Base-by-base conservation (phyloP, 2,888 invertebrate genomes). In the Ichneumon xanthorius region DNA sequence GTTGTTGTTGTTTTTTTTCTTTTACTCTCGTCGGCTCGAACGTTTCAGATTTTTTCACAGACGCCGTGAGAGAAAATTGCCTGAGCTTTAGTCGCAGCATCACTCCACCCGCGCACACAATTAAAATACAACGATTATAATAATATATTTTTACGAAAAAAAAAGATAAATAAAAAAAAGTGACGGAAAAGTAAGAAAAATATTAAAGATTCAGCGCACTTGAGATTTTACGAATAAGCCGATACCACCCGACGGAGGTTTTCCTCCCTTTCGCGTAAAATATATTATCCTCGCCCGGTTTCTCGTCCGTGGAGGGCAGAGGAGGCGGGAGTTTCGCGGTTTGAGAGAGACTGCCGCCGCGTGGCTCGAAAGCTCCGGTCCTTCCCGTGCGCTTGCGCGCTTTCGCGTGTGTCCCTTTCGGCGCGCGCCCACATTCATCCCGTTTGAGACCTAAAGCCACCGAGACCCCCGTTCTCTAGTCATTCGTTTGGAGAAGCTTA, bases 271-370 rank as follows among this genome's bases (percentile, higher is more conserved):
- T 58, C 22, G 72, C 72, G 81, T 45, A 16, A 75, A 70, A 75
- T 63, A 33, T 63, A 63, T 33, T 30, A 73, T 70, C 55, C 78
- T 81, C 65, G 81, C 80, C 84, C 80, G 72, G 83, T 53, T 53
- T 45, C 58, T 58, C 76, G 55, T 77, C 58, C 68, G 80, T 67
- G 22, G 50, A 80, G 80, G 76, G 84, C 76, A 67, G 75, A 76
- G 75, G 61, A 86, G 87, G 88, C 88, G 88, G 88, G 92, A 91
- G 92, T 92, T 92, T 93, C 91, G 92, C 91, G 92, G 92, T 92
- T 92, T 92, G 90, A 90, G 92, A 90, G 89, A 90, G 91, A 92
- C 92, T 92, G 91, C 89, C 90, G 92, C 92, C 92, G 92, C 92
- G 93, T 93, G 93, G 92, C 91, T 89, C 89, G 88, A 90, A 91